Evolutionary conservation across 2,888 invertebrate genomes (phyloP).

Genomic region (Acrobasis suavella): DNA sequence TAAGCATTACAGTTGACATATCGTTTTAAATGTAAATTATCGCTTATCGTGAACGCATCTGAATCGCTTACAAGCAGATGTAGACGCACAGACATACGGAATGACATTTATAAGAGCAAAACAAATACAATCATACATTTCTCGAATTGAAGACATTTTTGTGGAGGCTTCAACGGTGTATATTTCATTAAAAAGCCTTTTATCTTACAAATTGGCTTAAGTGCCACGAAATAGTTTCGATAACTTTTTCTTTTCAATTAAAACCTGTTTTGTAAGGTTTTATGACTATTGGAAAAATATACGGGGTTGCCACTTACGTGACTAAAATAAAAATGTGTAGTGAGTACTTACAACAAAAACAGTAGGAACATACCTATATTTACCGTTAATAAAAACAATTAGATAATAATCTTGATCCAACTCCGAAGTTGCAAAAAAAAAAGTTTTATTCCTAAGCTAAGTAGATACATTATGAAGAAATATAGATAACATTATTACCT

Average conservation of each 20-base stretch:
- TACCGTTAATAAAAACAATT: too few species aligned
- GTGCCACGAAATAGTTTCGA: conserved; percentile 14
- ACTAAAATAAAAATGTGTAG: not conserved
- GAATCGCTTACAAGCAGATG: conserved; percentile 21
- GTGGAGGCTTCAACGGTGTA: not conserved
- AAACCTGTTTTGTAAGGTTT: conserved; percentile 11
- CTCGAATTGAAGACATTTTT: conserved; percentile 19
- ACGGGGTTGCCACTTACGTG: not conserved
- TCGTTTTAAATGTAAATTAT: conserved; percentile 22
- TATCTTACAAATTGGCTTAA: conserved; percentile 19
- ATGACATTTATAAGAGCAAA: conserved; percentile 18
- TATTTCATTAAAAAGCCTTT: conserved; percentile 13
- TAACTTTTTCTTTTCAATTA: not conserved
- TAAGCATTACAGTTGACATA: conserved; percentile 20
- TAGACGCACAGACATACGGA: conserved; percentile 1
- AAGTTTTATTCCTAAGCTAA: too few species aligned
- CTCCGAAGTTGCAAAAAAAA: too few species aligned
- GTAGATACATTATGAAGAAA: too few species aligned
- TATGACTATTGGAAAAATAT: conserved; percentile 13
- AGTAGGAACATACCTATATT: too few species aligned
- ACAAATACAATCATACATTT: conserved; percentile 19
- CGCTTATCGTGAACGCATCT: conserved; percentile 19
- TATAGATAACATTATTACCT: too few species aligned
- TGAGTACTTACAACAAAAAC: too few species aligned
- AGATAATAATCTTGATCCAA: too few species aligned